Conservation (phyloP, 2,888 invertebrate species). For the Lumbricus terrestris region DNA sequence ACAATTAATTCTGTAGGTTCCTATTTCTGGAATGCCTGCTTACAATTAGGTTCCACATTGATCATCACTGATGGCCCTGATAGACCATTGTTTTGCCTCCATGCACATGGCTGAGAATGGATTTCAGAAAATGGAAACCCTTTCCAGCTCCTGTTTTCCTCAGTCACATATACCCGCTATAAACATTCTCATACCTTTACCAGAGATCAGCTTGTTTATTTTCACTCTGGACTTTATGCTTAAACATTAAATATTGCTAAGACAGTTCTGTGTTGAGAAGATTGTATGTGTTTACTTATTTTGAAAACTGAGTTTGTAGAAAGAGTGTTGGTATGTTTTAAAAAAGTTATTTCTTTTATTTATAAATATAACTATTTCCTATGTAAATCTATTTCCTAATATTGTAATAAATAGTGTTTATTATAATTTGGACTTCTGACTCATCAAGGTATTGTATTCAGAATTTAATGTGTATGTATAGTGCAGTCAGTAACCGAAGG, state of each 20-base stretch:
- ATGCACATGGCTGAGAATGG: background rate
- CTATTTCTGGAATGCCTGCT: background rate
- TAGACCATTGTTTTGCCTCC: background rate
- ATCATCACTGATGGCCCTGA: background rate
- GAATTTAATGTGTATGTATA: background rate
- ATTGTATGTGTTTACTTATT: background rate
- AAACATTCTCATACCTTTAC: background rate
- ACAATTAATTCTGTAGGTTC: background rate
- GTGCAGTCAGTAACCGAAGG: background rate
- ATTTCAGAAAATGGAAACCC: conserved; percentile 3
- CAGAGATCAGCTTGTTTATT: background rate
- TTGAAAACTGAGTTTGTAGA: background rate
- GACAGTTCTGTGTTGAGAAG: background rate
- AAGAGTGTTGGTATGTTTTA: background rate
- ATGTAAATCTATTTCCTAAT: background rate
- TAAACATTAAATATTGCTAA: background rate
- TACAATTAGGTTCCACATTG: background rate
- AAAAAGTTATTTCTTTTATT: background rate
- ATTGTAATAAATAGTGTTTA: background rate
- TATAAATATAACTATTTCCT: background rate
- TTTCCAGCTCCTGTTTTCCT: background rate
- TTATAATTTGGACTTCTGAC: background rate
- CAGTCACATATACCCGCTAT: background rate
- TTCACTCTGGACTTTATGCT: background rate
- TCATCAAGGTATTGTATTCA: background rate